phyloP scores from a whole-genome alignment of 2,797 vertebrate genomes.

The Chrosomus eos region DNA sequence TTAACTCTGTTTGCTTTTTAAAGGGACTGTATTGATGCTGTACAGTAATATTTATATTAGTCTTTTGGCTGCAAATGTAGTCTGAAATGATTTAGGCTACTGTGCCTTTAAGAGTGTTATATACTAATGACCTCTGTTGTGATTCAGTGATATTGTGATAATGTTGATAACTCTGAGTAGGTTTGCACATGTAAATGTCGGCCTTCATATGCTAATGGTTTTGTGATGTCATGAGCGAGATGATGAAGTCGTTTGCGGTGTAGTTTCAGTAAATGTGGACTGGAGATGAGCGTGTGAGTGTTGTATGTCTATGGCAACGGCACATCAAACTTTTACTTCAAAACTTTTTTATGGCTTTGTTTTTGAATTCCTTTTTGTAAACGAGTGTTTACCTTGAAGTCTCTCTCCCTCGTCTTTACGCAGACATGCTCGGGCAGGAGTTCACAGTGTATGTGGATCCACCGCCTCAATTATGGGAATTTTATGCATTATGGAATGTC shows the following conservation, averaged over 20 bases:
- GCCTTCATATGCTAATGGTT: neutral
- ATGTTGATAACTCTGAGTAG: neutral
- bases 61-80: too few species aligned
- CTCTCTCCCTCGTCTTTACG: neutral
- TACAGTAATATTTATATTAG: neutral
- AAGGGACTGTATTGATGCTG: neutral
- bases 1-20: neutral
- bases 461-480: constrained; percentile 36
- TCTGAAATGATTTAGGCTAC: neutral
- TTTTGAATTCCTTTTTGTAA: neutral
- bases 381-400: neutral
- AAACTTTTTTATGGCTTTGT: neutral
- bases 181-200: neutral
- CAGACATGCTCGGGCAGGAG: constrained; percentile 52
- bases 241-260: neutral
- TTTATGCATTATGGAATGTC: constrained; percentile 47
- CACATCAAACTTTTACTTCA: neutral
- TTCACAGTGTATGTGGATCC: neutral
- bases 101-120: neutral
- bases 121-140: neutral
- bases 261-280: neutral
- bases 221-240: neutral
- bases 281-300: neutral
- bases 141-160: neutral
- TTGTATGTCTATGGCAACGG: neutral